Evolutionary conservation across 2,797 vertebrate genomes (phyloP).

Genomic region (Cirrhinus molitorella): DNA sequence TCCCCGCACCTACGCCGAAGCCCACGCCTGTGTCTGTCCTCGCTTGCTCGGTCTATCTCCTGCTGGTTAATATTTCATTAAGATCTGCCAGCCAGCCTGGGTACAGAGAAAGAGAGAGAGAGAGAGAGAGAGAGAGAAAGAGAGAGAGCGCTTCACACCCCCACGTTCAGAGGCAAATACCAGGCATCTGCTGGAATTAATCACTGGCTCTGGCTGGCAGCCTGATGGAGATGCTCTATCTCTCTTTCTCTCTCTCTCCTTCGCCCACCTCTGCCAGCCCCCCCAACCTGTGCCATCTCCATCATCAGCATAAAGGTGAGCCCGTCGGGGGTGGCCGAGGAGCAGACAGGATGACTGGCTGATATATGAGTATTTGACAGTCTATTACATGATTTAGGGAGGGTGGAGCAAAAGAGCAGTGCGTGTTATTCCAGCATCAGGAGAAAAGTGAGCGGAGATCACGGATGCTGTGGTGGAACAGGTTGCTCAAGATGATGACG

Average conservation of each 20-base stretch:
- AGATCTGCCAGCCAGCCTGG: constrained; percentile 67
- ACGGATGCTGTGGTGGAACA: constrained; percentile 21
- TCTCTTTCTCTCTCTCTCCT: constrained; percentile 57
- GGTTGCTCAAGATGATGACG: constrained; percentile 50
- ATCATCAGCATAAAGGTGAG: constrained; percentile 76
- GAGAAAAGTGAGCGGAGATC: constrained; percentile 42
- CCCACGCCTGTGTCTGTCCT: constrained; percentile 64
- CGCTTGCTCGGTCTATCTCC: constrained; percentile 56
- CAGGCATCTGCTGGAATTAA: constrained; percentile 76
- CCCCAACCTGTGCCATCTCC: constrained; percentile 70
- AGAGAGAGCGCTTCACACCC: constrained; percentile 75
- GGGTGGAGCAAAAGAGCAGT: constrained; percentile 31
- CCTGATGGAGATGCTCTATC: constrained; percentile 64
- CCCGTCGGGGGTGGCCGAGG: constrained; percentile 57
- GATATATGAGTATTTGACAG: constrained; percentile 42
- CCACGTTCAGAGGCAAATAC: constrained; percentile 76
- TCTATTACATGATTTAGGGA: constrained; percentile 49
- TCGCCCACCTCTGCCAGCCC: constrained; percentile 64
- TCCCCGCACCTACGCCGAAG: constrained; percentile 74
- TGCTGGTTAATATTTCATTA: constrained; percentile 80
- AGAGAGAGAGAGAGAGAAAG: constrained; percentile 57
- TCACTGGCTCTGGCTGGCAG: constrained; percentile 72
- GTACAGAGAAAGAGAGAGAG: constrained; percentile 58
- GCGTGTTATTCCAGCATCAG: constrained; percentile 37
- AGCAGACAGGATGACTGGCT: constrained; percentile 44